A percentile compares a stretch with the other conserved stretches of the same genome.
Conservation (phyloP, 2,797 vertebrate species). For the Coccyzus lansbergi region DNA sequence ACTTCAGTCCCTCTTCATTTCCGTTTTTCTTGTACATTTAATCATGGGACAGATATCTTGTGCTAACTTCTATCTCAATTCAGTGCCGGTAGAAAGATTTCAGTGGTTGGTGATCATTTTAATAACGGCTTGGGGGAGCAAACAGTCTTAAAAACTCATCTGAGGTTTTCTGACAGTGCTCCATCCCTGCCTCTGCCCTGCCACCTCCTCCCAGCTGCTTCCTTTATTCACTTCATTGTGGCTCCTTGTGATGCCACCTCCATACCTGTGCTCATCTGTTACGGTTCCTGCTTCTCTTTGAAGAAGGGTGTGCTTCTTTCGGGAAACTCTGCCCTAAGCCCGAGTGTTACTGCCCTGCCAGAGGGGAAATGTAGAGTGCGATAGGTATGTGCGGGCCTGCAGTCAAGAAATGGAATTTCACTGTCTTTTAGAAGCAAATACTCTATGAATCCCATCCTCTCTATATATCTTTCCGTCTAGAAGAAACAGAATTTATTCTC, state of each 20-base stretch:
- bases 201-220: not conserved
- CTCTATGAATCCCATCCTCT: not conserved
- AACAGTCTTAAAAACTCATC: not conserved
- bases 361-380: not conserved
- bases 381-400: not conserved
- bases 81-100: not conserved
- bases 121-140: not conserved
- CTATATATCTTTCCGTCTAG: not conserved
- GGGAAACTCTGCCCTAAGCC: not conserved
- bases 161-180: not conserved
- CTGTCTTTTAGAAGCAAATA: not conserved
- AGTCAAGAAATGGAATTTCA: not conserved
- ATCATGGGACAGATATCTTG: not conserved
- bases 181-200: not conserved
- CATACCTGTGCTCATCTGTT: not conserved
- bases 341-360: not conserved
- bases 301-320: not conserved
- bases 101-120: not conserved
- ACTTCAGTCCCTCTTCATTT: constrained; percentile 4
- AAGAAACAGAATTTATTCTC: not conserved
- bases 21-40: not conserved
- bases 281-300: not conserved
- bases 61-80: not conserved
- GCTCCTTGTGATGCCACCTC: not conserved
- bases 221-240: not conserved